Conservation (phyloP, 2,113 vertebrate genomes). For the Bothrops jararaca region DNA sequence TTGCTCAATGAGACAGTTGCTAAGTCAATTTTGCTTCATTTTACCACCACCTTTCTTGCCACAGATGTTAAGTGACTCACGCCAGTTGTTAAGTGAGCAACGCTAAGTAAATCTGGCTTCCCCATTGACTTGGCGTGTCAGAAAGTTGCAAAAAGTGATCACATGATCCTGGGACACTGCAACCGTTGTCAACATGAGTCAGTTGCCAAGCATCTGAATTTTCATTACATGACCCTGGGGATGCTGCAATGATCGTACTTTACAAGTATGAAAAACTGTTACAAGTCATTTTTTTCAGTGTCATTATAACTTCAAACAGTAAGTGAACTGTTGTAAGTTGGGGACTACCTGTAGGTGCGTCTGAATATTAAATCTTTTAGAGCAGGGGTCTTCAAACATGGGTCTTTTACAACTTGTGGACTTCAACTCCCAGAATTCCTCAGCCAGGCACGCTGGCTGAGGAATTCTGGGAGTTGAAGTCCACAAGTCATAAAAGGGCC, state of each 20-base stretch:
- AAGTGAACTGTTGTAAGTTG: not conserved
- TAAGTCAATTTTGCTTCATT: not conserved
- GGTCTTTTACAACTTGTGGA: too few species aligned
- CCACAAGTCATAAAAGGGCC: too few species aligned
- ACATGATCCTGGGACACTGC: not conserved
- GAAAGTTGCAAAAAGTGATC: not conserved
- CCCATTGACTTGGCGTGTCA: not conserved
- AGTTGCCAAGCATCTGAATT: not conserved
- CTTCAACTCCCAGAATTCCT: too few species aligned
- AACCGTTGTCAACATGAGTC: not conserved
- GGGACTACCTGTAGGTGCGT: not conserved
- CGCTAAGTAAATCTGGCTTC: not conserved
- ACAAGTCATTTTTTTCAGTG: not conserved
- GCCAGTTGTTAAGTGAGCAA: not conserved
- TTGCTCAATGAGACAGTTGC: not conserved
- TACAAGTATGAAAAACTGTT: not conserved
- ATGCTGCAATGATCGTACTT: not conserved
- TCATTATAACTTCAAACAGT: not conserved
- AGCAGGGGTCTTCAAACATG: too few species aligned
- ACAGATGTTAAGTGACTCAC: not conserved
- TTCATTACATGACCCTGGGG: not conserved
- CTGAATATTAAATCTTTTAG: not conserved
- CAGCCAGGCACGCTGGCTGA: too few species aligned
- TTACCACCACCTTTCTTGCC: not conserved
- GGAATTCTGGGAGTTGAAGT: too few species aligned